Conservation (phyloP, 2,797 vertebrate species). For the Diceros bicornis region DNA sequence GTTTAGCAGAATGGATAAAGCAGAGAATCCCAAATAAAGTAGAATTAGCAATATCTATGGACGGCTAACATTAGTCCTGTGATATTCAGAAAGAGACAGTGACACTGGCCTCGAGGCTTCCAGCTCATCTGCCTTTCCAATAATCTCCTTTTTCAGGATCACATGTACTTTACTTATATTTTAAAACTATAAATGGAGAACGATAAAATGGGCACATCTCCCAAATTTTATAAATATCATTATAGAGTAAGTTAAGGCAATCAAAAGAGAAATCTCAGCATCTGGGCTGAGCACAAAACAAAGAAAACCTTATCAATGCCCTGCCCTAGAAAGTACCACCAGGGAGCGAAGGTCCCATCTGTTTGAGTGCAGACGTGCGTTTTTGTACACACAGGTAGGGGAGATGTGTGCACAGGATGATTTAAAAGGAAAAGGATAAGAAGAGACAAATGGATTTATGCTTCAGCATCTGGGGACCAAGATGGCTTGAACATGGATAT, state of each 20-base stretch:
- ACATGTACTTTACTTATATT: not conserved
- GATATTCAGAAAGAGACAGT: not conserved
- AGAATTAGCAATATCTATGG: not conserved
- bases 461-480: not conserved
- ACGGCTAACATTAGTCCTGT: not conserved
- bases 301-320: not conserved
- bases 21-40: not conserved
- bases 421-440: not conserved
- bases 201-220: not conserved
- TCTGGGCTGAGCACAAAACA: not conserved
- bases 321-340: not conserved
- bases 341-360: not conserved
- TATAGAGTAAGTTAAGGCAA: not conserved
- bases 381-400: not conserved
- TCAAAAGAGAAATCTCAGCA: not conserved
- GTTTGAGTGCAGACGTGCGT: not conserved
- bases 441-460: not conserved
- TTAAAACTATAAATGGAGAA: not conserved
- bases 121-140: not conserved
- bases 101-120: not conserved
- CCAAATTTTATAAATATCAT: not conserved
- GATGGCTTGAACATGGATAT: not conserved
- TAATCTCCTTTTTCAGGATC: not conserved
- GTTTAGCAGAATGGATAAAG: not conserved
- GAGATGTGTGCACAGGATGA: not conserved